These are phyloP conservation scores for Oxyruncus cristatus DNA, from an alignment of 2,113 vertebrate species.

Conservation along the genomic window DNA sequence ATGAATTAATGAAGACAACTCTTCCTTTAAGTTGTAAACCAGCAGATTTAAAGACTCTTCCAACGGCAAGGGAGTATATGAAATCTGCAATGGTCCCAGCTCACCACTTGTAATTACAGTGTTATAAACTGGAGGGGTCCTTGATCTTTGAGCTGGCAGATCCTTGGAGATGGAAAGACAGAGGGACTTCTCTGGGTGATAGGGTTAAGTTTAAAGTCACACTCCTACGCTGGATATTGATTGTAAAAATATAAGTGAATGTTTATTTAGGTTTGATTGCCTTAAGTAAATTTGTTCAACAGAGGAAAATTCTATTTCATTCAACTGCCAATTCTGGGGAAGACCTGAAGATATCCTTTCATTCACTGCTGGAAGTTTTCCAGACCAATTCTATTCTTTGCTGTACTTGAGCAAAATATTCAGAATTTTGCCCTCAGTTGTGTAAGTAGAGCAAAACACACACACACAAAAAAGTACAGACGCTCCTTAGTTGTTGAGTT, in stretches of 20 bases:
- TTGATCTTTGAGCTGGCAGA: slow-evolving; percentile 45
- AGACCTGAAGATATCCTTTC: background rate
- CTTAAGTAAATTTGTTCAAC: background rate
- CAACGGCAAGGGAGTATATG: slow-evolving; percentile 71
- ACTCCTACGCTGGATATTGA: background rate
- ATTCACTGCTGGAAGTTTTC: background rate
- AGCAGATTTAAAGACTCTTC: slow-evolving; percentile 78
- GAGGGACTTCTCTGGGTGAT: background rate
- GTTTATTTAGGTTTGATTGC: background rate
- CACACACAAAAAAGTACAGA: background rate
- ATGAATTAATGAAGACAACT: slow-evolving; percentile 73
- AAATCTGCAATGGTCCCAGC: slow-evolving; percentile 69
- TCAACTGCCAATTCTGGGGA: background rate
- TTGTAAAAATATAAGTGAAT: background rate
- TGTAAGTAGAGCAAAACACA: background rate
- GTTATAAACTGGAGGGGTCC: slow-evolving; percentile 71
- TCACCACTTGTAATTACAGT: slow-evolving; percentile 69
- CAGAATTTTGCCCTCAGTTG: background rate
- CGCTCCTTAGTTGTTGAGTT: background rate
- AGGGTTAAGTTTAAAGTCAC: background rate
- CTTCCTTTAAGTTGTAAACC: slow-evolving; percentile 70
- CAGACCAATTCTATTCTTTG: background rate
- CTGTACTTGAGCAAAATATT: background rate
- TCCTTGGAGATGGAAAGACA: background rate
- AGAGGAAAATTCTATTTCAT: background rate